Base-by-base conservation (phyloP, 2,113 vertebrate genomes). In the Platysternon megacephalum region DNA sequence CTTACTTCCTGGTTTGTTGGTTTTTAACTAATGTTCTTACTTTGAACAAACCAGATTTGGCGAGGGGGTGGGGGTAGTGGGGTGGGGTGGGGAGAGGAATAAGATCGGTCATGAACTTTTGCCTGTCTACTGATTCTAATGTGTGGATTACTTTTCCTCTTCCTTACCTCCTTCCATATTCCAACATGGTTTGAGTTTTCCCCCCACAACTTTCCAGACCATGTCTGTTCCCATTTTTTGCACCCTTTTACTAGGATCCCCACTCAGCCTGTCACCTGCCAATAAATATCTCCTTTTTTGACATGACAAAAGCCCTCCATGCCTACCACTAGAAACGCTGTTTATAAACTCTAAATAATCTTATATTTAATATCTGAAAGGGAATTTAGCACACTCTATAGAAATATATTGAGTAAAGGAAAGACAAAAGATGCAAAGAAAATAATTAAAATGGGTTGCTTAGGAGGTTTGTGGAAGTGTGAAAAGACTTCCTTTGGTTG, bases 401-500 rank as follows among this genome's bases (percentile, higher is more conserved):
- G 84, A 97, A 85, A 48, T 88, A 79, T 83, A 19, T 13, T 4
- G 2, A 93, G 93, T 87, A 79, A 80, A 87, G 80, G 68, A 94
- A 94, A 95, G 17, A 76, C 49, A 83, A n/a, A 26, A 13, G 16
- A 86, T 93, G 91, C 42, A 89, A 96, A 95, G 79, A 86, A 96
- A 92, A 97, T 6, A 91, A 90, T 91, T 96, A 87, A 93, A 94
- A 94, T 76, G 2, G 82, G 88, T 95, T 95, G 58, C 93, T 97
- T 97, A 86, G 94, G 96, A 97, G 95, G 86, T 94, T 97, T 97
- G 81, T 94, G 91, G 96, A 96, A 97, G 96, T 96, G 97, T 95
- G 95, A 97, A 96, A 96, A 96, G 91, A 90, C 93, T 97, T 96
- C 93, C 94, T 97, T 97, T 97, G 92, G 79, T 97, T 97, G 93